Evolutionary conservation across 2,797 vertebrate genomes (phyloP), one percentile per base, ranked within the genome.

Genomic region (Trachops cirrhosus): DNA sequence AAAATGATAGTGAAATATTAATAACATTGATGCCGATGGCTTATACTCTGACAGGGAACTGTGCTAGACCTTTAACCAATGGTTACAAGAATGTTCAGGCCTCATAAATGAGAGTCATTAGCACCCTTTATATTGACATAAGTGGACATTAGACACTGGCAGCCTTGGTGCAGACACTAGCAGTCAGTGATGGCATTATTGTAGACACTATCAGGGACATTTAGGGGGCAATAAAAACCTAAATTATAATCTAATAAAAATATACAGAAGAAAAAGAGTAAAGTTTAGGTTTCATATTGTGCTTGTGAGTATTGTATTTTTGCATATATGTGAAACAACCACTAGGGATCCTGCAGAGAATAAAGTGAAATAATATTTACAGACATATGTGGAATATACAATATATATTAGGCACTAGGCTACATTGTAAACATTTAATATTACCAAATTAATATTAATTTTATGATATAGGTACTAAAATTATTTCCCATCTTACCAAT

Each of bases 391-490:
- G 39, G 26, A 80, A 86, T 88, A 83, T 7, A 16, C 68, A 70
- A 19, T 68, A 39, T 34, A 9, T 89, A 12, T 15, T 34, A n/a
- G 44, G 6, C 1, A 32, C 6, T 37, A 52, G 29, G 9, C 41
- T 82, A 48, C 44, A 3, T 54, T 75, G 24, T 62, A 80, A 88
- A 82, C 18, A 78, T 64, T 79, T 70, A 75, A n/a, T 29, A 2
- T 90, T 93, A 50, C n/a, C 77, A 16, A 92, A n/a, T n/a, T n/a
- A n/a, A n/a, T n/a, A n/a, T n/a, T n/a, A 92, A 94, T 54, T 39
- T 4, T 12, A 12, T 57, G 37, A 75, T 62, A 0, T 70, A 50
- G 15, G 18, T 39, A 29, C 29, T 82, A 46, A 64, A 92, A 24
- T 59, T 67, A n/a, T 41, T 90, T 85, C 11, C 6, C 14, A 24